These are phyloP conservation scores for Phytoseiulus persimilis DNA, from an alignment of 2,888 invertebrate species.

Conservation along the genomic window DNA sequence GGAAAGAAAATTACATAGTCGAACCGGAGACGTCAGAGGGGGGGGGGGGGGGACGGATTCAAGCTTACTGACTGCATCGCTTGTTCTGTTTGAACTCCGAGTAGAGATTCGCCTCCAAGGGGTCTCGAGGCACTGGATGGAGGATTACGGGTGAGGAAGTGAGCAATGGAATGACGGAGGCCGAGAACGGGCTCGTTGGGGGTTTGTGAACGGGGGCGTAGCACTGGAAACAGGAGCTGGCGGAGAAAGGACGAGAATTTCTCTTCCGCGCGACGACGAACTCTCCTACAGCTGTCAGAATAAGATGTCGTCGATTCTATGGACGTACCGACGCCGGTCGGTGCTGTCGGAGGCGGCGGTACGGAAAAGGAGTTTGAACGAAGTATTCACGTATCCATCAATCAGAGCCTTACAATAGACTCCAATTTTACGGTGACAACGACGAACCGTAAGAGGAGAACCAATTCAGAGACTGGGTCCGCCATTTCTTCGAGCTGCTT, in stretches of 20 bases:
- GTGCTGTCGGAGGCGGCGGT: background rate
- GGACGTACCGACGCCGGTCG: background rate
- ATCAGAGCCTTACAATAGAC: background rate
- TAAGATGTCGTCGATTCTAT: background rate
- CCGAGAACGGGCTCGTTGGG: background rate
- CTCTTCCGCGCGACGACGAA: background rate
- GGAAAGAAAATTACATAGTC: no score
- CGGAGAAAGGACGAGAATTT: background rate
- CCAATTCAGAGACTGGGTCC: background rate
- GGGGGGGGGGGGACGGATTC: no score
- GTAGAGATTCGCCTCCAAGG: no score
- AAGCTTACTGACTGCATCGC: no score
- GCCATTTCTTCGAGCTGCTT: background rate
- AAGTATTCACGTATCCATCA: background rate
- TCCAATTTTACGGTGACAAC: background rate
- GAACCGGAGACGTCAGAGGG: no score
- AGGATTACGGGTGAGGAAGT: background rate
- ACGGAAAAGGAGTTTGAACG: background rate
- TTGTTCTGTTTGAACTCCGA: no score
- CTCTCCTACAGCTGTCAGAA: background rate
- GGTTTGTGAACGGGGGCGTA: background rate
- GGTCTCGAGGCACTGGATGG: background rate
- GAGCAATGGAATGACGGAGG: background rate
- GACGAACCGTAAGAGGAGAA: background rate
- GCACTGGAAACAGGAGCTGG: background rate